These are phyloP conservation scores for Orgyia antiqua DNA, from an alignment of 2,888 invertebrate genomes.

Conservation along the genomic window DNA sequence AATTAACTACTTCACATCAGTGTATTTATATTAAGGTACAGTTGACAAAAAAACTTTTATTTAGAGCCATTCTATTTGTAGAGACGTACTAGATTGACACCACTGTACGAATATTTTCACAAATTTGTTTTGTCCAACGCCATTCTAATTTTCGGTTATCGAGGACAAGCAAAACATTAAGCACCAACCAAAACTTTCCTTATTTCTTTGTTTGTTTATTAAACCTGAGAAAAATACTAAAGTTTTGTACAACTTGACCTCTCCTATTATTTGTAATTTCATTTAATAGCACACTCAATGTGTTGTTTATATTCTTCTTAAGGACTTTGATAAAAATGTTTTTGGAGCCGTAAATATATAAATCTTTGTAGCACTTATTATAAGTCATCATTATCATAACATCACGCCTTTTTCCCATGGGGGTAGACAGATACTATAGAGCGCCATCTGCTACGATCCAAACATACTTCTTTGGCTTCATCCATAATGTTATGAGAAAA, in stretches of 20 bases:
- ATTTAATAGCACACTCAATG: slow-evolving; percentile 46
- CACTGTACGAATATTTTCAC: slow-evolving; percentile 19
- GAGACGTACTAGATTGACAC: slow-evolving; percentile 13
- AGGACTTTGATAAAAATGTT: no score
- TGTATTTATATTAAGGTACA: no score
- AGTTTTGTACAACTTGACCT: slow-evolving; percentile 51
- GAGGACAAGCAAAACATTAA: slow-evolving; percentile 48
- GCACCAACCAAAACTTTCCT: slow-evolving; percentile 44
- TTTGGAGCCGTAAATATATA: no score
- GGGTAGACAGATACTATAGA: no score
- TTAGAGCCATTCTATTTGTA: slow-evolving; percentile 8
- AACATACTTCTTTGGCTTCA: no score
- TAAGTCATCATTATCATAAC: no score
- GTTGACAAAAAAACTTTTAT: slow-evolving; percentile 8
- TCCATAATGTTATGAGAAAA: no score
- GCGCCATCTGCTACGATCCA: no score
- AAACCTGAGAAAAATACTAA: slow-evolving; percentile 53
- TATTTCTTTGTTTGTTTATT: slow-evolving; percentile 60
- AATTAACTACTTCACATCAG: no score
- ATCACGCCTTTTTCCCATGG: no score
- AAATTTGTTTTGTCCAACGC: slow-evolving; percentile 28
- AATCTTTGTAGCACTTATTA: no score
- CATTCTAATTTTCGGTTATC: slow-evolving; percentile 35
- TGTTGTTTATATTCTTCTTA: slow-evolving; percentile 61
- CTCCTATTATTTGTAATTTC: slow-evolving; percentile 62